A percentile compares a stretch with the other conserved stretches of the same genome.
phyloP scores from a whole-genome alignment of 2,888 invertebrate genomes.

The Andricus quercusramuli region DNA sequence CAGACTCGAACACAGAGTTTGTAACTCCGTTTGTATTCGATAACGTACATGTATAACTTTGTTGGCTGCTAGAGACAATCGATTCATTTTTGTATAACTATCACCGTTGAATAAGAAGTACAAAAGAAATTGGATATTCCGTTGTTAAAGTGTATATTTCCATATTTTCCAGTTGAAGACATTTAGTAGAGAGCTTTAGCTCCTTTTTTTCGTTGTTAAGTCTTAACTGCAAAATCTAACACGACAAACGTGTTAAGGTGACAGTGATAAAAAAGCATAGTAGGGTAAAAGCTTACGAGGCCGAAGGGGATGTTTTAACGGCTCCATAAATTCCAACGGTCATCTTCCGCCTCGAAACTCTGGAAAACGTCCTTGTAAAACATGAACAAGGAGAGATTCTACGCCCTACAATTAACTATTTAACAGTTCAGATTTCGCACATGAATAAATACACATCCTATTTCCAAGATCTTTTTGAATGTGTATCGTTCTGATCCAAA shows the following conservation, averaged over 20 bases:
- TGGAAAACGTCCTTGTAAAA: slow-evolving; percentile 68
- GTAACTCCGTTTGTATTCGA: slow-evolving; percentile 27
- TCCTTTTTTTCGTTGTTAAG: background rate
- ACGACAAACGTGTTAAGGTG: slow-evolving; percentile 68
- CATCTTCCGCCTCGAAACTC: slow-evolving; percentile 71
- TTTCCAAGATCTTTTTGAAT: background rate
- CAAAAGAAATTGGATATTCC: background rate
- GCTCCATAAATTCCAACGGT: slow-evolving; percentile 73
- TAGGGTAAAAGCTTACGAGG: slow-evolving; percentile 64
- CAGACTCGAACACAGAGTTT: slow-evolving; percentile 48
- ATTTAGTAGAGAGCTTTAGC: background rate
- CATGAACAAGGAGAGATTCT: slow-evolving; percentile 59
- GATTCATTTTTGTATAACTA: background rate
- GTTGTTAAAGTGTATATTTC: background rate
- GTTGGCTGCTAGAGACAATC: background rate
- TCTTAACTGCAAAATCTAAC: slow-evolving; percentile 18
- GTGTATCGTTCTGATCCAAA: background rate
- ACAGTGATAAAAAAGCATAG: slow-evolving; percentile 66
- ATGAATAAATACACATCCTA: background rate
- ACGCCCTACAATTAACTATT: slow-evolving; percentile 65
- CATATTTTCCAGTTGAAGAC: background rate
- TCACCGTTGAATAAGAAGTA: background rate
- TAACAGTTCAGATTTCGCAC: slow-evolving; percentile 24
- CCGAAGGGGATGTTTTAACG: slow-evolving; percentile 71
- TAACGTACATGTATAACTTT: background rate